Evolutionary conservation across 2,888 invertebrate genomes (phyloP), one percentile per base, ranked within the genome.

Genomic region (Dasysyrphus albostriatus): DNA sequence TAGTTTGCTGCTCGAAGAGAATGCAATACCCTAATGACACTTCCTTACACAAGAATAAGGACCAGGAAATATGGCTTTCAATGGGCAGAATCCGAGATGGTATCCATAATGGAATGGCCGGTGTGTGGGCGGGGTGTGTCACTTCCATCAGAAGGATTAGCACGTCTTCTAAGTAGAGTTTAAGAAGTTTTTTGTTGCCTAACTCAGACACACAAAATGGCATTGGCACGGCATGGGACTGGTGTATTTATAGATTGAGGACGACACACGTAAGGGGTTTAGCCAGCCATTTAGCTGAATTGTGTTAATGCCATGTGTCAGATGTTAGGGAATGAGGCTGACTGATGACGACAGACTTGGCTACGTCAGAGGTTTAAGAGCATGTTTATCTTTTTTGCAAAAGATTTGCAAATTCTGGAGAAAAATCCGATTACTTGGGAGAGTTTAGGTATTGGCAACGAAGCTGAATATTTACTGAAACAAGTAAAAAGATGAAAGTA

Each of bases 231-330:
- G 24, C 24, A 24, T 5, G 39, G 24, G 14, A 12, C 37, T 8
- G 7, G 2, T 54, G 16, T 34, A 37, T 37, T 19, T 59, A 37
- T 12, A 61, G n/a, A 39, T 80, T 56, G 8, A 58, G 58, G 16
- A 59, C 14, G 59, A 51, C 67, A 51, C 67, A 69, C 58, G 44
- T 61, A 56, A 39, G 19, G 0, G 16, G 65, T 49, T 65, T 32
- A 49, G 10, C 47, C 47, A 75, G 59, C 54, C 54, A 51, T 75
- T 81, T 69, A 61, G 75, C 51, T 69, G 42, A 75, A 73, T 75
- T 70, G 69, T 2, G 56, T 44, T 69, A 63, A 81, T 19, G 59
- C 37, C 58, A 58, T 76, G 51, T 65, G 54, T 39, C 47, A 49
- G 54, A 29, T 63, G n/a, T 42, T 24, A 5, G 61, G 32, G 44